These are phyloP conservation scores for Drosophila malerkotliana DNA, from an alignment of 1,140 invertebrate genomes.

Conservation along the genomic window DNA sequence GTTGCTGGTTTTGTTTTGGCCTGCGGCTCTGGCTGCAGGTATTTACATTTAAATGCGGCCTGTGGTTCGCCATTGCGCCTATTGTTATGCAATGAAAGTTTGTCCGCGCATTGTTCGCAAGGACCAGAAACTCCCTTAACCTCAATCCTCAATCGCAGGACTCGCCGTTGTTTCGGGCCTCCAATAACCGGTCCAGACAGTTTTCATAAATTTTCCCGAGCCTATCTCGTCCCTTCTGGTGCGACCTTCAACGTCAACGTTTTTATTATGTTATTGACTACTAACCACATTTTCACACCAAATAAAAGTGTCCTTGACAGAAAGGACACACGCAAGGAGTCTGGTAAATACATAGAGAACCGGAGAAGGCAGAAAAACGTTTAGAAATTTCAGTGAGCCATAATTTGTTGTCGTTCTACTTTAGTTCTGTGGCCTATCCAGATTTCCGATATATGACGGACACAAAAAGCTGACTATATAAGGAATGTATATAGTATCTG, in stretches of 20 bases:
- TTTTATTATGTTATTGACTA: slow-evolving; percentile 80
- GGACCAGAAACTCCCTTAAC: slow-evolving; percentile 27
- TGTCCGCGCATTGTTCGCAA: slow-evolving; percentile 54
- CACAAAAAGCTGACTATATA: slow-evolving; percentile 1
- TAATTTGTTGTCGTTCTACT: slow-evolving; percentile 64
- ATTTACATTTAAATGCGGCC: slow-evolving; percentile 79
- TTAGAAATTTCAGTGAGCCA: slow-evolving; percentile 65
- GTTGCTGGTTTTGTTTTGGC: slow-evolving; percentile 24
- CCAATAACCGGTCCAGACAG: slow-evolving; percentile 38
- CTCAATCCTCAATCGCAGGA: slow-evolving; percentile 12
- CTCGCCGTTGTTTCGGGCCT: neutral
- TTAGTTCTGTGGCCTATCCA: slow-evolving; percentile 53
- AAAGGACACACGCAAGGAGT: slow-evolving; percentile 30
- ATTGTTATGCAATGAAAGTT: slow-evolving; percentile 81
- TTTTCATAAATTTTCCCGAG: slow-evolving; percentile 53
- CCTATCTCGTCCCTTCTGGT: slow-evolving; percentile 33
- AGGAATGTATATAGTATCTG: slow-evolving; percentile 5
- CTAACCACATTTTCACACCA: slow-evolving; percentile 80
- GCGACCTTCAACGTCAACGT: slow-evolving; percentile 66
- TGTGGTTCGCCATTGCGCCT: slow-evolving; percentile 75
- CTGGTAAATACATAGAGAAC: slow-evolving; percentile 13
- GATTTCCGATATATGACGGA: slow-evolving; percentile 40
- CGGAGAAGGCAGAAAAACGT: slow-evolving; percentile 27
- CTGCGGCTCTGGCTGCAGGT: slow-evolving; percentile 64
- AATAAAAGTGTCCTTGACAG: slow-evolving; percentile 60